Evolutionary conservation across 2,888 invertebrate species (phyloP).

Genomic region (Cephus sareptanus): DNA sequence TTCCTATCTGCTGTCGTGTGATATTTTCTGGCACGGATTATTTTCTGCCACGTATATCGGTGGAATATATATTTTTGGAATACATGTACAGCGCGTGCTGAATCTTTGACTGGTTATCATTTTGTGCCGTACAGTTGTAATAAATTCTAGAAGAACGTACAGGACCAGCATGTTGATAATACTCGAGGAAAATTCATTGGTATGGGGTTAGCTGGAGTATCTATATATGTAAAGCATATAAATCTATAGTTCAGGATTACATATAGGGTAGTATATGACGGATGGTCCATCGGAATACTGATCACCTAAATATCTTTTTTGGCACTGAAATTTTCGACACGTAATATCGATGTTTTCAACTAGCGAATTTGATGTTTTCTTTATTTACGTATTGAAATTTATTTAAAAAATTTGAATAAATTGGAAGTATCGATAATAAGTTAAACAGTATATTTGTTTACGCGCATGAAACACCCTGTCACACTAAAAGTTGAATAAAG

Average conservation of each 20-base stretch:
- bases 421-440: neutral
- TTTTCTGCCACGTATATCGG: neutral
- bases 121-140: neutral
- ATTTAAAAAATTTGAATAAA: neutral
- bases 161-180: neutral
- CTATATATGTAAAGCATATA: too few relatives aligned
- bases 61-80: neutral
- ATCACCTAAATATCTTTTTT: neutral
- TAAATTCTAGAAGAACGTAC: neutral
- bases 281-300: neutral
- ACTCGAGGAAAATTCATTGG: neutral
- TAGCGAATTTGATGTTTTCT: neutral
- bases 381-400: neutral
- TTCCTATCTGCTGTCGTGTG: neutral
- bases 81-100: neutral
- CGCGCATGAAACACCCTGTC: too few relatives aligned
- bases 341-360: neutral
- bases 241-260: neutral
- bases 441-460: too few relatives aligned
- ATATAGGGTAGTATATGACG: neutral
- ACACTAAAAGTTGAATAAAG: too few relatives aligned
- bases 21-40: neutral
- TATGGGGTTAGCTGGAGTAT: neutral
- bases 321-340: neutral
- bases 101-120: neutral